phyloP scores from a whole-genome alignment of 2,113 vertebrate species.

The Takifugu bimaculatus region DNA sequence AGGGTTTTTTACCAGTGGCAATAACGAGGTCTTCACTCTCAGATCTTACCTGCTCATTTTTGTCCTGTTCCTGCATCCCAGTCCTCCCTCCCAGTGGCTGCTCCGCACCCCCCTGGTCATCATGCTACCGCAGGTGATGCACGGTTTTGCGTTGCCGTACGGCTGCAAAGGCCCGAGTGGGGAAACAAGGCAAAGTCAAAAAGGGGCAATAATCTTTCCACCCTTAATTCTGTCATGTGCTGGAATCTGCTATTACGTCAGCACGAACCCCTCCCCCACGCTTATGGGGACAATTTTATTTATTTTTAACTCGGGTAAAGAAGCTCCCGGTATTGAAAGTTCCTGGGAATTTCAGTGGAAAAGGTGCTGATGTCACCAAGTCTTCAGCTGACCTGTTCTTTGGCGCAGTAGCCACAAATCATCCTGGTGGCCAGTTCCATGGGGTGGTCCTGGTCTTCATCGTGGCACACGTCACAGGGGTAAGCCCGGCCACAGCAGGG shows the following conservation, averaged over 20 bases:
- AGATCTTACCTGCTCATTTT: constrained; percentile 75
- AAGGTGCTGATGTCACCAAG: neutral
- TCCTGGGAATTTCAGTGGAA: too few species aligned
- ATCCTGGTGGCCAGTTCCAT: constrained; percentile 81
- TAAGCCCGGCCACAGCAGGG: constrained; percentile 79
- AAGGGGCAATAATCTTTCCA: too few species aligned
- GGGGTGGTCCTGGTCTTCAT: constrained; percentile 76
- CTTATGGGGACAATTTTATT: too few species aligned
- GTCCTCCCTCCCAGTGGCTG: constrained; percentile 80
- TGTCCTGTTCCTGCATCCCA: constrained; percentile 75
- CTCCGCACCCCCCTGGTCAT: constrained; percentile 70
- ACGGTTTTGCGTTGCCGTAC: constrained; percentile 72
- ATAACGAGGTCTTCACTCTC: neutral
- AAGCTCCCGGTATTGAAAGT: too few species aligned
- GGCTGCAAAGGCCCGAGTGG: constrained; percentile 50
- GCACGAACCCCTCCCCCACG: too few species aligned
- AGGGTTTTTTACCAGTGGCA: neutral
- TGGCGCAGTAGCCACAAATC: constrained; percentile 80
- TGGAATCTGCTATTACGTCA: too few species aligned
- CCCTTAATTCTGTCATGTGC: too few species aligned
- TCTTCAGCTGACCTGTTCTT: constrained; percentile 73
- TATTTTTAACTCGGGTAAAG: too few species aligned
- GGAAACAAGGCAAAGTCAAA: neutral
- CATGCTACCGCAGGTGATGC: constrained; percentile 73
- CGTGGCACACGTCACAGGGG: constrained; percentile 77